Evolutionary conservation across 2,888 invertebrate genomes (phyloP).

Genomic region (Drosophila dives): DNA sequence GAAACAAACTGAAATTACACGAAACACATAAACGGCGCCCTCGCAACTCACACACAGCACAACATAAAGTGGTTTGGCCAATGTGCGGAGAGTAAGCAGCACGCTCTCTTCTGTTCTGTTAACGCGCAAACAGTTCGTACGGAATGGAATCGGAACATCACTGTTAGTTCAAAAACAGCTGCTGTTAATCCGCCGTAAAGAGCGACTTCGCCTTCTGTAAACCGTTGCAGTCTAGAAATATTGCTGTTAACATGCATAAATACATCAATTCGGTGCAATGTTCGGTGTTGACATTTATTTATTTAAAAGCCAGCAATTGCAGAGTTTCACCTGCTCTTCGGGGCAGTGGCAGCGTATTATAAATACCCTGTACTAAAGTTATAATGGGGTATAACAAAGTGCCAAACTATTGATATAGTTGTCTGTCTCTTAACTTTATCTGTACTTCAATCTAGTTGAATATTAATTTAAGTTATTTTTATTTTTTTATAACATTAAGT

Average conservation of each 20-base stretch:
- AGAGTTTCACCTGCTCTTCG: conserved; percentile 24
- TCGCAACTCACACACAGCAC: conserved; percentile 20
- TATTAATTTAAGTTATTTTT: neutral
- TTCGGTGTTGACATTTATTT: conserved; percentile 37
- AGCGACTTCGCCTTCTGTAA: conserved; percentile 25
- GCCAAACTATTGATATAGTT: neutral
- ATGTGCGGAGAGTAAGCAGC: conserved; percentile 10
- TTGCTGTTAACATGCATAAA: conserved; percentile 11
- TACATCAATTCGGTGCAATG: conserved; percentile 4
- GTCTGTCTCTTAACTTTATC: neutral
- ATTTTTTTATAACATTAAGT: neutral
- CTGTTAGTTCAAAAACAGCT: conserved; percentile 17
- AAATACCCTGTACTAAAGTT: neutral
- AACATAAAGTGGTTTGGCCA: conserved; percentile 37
- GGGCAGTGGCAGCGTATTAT: conserved; percentile 1
- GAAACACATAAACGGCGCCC: conserved; percentile 32
- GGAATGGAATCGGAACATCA: conserved; percentile 33
- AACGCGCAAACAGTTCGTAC: conserved; percentile 3
- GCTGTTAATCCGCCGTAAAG: conserved; percentile 6
- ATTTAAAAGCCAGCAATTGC: conserved; percentile 41
- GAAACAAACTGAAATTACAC: conserved; percentile 55
- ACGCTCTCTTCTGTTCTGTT: conserved; percentile 13
- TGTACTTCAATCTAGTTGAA: neutral
- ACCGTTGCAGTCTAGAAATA: conserved; percentile 13
- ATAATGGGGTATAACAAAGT: neutral